These are phyloP conservation scores for Nebria brevicollis DNA, from an alignment of 2,888 invertebrate species.

Conservation along the genomic window DNA sequence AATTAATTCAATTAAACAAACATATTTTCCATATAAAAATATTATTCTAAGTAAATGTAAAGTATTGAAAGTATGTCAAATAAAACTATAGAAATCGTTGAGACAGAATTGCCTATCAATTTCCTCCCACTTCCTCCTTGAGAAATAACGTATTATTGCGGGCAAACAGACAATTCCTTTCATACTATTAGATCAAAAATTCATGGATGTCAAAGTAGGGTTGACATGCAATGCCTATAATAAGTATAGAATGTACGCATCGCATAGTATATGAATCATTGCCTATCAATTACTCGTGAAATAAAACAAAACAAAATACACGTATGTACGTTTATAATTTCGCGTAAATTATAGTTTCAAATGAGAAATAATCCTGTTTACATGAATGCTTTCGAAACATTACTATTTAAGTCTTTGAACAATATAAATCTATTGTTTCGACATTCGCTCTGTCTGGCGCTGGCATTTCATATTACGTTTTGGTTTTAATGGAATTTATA, in stretches of 20 bases:
- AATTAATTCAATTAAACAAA: too few species aligned
- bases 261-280: neutral
- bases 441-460: neutral
- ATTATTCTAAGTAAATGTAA: too few species aligned
- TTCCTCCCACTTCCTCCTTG: neutral
- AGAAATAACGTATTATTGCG: neutral
- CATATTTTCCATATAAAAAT: too few species aligned
- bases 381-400: neutral
- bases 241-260: neutral
- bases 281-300: neutral
- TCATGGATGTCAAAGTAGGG: constrained; percentile 1
- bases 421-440: neutral
- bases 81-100: neutral
- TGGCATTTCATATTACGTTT: neutral
- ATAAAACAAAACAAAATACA: neutral
- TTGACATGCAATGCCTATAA: neutral
- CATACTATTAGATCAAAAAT: neutral
- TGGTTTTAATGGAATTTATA: neutral
- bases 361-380: neutral
- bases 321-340: neutral
- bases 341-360: neutral
- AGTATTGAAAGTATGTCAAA: neutral
- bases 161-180: neutral
- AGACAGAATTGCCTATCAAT: neutral
- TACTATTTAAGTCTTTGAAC: neutral